Base-by-base conservation (phyloP, 2,113 vertebrate species). In the Amblyornis subalaris region DNA sequence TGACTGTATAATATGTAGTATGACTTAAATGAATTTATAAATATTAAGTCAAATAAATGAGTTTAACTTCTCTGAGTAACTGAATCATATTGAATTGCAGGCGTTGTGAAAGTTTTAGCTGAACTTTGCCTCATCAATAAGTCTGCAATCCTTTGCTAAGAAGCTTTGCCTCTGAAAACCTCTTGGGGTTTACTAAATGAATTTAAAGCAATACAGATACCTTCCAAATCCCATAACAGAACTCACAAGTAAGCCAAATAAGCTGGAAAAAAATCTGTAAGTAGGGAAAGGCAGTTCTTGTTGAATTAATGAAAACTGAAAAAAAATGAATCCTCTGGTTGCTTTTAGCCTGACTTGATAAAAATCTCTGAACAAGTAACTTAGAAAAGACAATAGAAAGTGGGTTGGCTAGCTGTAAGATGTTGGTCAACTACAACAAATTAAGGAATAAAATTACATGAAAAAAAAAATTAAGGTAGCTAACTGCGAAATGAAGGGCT, bases 171-270 rank as follows among this genome's bases (percentile, higher is more conserved):
- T 76, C 75, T 89, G 74, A 95, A 96, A 92, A 54, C 40, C 92
- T 95, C 93, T 89, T 88, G 94, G 44, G 91, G 17, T 86, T 96
- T 94, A 69, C 91, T 95, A 96, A 96, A 96, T 95, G 95, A 97
- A 96, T 96, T 96, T 97, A 96, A 96, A 96, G 96, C 61, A 96
- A 96, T 91, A 93, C 69, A 91, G 89, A 95, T 95, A 93, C 90
- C 74, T 97, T 96, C 72, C 57, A 96, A 96, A 96, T 96, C 94
- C 94, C 77, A 50, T 74, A 91, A 96, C 57, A 92, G 92, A 89
- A 86, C 75, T 93, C n/a, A 65, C 14, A 89, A 93, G 88, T 91
- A 94, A 96, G 94, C 76, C 89, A 96, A 97, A 90, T 96, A 96
- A 90, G 67, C 57, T 88, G 64, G 55, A 50, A 95, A 90, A 87